Percentiles rank a stretch among this genome's conserved stretches.
phyloP scores from a whole-genome alignment of 2,113 vertebrate species.

The Poeciliopsis retropinna region DNA sequence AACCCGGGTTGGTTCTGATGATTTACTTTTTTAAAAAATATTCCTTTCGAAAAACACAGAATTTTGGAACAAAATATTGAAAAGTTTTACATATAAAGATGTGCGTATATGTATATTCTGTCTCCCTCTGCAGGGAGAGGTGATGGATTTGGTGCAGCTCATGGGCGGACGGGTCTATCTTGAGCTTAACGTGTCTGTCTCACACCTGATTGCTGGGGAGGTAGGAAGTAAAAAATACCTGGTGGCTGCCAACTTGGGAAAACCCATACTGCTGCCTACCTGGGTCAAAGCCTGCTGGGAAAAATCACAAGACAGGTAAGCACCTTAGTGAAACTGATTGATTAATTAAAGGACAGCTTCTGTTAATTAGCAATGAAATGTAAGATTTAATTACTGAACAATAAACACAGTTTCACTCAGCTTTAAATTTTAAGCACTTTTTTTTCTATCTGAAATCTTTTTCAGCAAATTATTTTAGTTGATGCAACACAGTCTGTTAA shows the following conservation, averaged over 20 bases:
- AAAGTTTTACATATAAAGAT: not conserved
- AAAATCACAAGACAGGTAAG: slow-evolving; percentile 90
- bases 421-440: not conserved
- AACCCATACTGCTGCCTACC: slow-evolving; percentile 90
- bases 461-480: not conserved
- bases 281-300: slow-evolving; percentile 94
- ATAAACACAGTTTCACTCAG: not conserved
- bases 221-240: slow-evolving; percentile 98
- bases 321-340: not conserved
- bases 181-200: slow-evolving; percentile 91
- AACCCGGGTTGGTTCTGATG: slow-evolving; percentile 80
- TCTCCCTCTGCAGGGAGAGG: slow-evolving; percentile 82
- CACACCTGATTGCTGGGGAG: slow-evolving; percentile 95
- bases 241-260: slow-evolving; percentile 92
- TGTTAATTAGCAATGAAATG: not conserved
- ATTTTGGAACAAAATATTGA: not conserved
- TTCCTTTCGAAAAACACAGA: not conserved
- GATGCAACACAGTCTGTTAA: not conserved
- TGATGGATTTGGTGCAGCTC: slow-evolving; percentile 91
- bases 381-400: not conserved
- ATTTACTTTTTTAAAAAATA: not conserved
- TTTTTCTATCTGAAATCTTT: too few species aligned
- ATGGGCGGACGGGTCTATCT: slow-evolving; percentile 93
- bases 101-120: not conserved
- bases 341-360: not conserved